Conservation (phyloP, 2,797 vertebrate species). For the Syncerus caffer region DNA sequence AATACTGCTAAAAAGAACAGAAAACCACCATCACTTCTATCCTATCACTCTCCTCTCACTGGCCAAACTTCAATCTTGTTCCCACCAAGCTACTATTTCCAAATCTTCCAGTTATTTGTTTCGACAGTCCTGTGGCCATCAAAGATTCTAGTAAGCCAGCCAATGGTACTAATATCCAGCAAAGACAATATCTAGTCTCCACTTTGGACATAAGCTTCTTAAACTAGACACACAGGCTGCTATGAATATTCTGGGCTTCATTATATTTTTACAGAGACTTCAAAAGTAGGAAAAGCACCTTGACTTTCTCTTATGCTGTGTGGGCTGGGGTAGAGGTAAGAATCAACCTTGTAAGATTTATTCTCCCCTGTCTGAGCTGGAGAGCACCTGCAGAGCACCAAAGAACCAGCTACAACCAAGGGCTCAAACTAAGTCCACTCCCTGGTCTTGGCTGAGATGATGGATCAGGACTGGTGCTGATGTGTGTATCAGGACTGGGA, state of each 20-base stretch:
- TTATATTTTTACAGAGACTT: not conserved
- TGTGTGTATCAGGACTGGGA: not conserved
- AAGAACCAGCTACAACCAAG: not conserved
- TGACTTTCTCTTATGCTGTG: not conserved
- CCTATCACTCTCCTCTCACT: not conserved
- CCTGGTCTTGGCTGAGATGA: too few relatives aligned
- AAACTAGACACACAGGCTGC: not conserved
- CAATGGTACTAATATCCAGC: not conserved
- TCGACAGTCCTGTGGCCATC: fast-evolving
- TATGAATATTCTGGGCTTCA: not conserved
- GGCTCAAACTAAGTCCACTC: not conserved
- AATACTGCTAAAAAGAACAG: not conserved
- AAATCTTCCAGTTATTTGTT: not conserved
- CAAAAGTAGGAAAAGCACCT: not conserved
- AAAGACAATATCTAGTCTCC: not conserved
- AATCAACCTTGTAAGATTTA: not conserved
- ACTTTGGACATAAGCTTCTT: not conserved
- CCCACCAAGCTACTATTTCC: not conserved
- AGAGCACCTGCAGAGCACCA: not conserved
- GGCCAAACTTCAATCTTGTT: not conserved
- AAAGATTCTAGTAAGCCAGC: not conserved
- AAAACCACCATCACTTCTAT: not conserved
- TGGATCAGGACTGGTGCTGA: not conserved
- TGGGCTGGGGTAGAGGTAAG: not conserved
- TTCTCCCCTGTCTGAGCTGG: not conserved